Evolutionary conservation across 2,113 vertebrate species (phyloP).

Genomic region (Phrynosoma blainvillii): DNA sequence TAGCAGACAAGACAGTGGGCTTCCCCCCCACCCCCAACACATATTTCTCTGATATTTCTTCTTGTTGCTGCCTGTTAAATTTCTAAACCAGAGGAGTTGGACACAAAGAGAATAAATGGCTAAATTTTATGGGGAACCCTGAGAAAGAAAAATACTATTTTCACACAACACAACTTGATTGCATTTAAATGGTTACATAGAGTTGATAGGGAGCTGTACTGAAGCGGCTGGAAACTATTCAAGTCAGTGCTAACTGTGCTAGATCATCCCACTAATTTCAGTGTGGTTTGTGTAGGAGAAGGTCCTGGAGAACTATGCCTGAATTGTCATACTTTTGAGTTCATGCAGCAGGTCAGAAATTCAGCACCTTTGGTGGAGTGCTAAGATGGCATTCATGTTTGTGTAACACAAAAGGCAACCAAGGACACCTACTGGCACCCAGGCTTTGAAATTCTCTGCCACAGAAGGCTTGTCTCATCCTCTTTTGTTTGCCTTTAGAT

Average conservation of each 20-base stretch:
- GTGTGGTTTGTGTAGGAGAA: background rate
- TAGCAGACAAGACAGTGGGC: slow-evolving; percentile 33
- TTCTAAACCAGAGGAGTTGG: slow-evolving; percentile 12
- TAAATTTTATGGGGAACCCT: background rate
- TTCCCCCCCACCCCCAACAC: background rate
- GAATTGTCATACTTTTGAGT: background rate
- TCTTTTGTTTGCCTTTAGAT: too few species aligned
- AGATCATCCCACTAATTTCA: background rate
- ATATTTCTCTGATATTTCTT: slow-evolving; percentile 46
- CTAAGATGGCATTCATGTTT: background rate
- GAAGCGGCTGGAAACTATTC: background rate
- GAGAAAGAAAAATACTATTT: slow-evolving; percentile 8
- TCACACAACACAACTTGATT: background rate
- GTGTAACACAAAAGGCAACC: too few species aligned
- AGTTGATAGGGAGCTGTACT: too few species aligned
- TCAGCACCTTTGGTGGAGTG: background rate
- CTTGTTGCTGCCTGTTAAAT: slow-evolving; percentile 62
- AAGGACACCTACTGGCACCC: too few species aligned
- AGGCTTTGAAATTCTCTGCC: too few species aligned
- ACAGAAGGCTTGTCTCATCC: too few species aligned
- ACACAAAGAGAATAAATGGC: background rate
- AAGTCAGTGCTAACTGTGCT: background rate
- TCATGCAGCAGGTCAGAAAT: background rate
- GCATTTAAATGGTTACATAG: background rate
- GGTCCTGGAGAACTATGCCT: background rate